A percentile compares a stretch with the other conserved stretches of the same genome.
phyloP scores from a whole-genome alignment of 2,888 invertebrate genomes.

The Loripinus fragilis region DNA sequence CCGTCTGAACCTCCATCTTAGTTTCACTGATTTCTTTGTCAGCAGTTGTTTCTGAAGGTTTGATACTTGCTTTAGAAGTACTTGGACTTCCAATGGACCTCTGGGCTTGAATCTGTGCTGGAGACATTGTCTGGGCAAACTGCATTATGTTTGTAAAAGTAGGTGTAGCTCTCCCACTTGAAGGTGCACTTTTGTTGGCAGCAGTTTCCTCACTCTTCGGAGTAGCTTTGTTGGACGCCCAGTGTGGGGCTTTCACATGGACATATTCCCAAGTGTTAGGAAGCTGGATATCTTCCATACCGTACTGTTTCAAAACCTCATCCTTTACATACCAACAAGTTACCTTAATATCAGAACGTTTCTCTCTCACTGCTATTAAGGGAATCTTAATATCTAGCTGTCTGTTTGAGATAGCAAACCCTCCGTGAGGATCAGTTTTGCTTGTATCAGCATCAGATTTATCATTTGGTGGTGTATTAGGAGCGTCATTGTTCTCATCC shows the following conservation, averaged over 20 bases:
- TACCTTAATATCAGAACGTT: constrained; percentile 85
- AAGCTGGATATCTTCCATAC: constrained; percentile 84
- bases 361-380: constrained; percentile 87
- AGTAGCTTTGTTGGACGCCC: constrained; percentile 32
- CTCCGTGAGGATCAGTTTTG: constrained; percentile 46
- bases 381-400: constrained; percentile 84
- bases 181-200: constrained; percentile 15
- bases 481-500: constrained; percentile 38
- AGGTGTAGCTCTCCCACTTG: constrained; percentile 25
- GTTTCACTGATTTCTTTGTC: constrained; percentile 15
- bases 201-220: constrained; percentile 17
- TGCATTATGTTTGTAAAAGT: constrained; percentile 63
- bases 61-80: constrained; percentile 20
- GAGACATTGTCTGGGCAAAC: constrained; percentile 69
- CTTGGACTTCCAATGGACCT: constrained; percentile 45
- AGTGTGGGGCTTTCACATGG: constrained; percentile 54
- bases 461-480: constrained; percentile 21
- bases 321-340: constrained; percentile 88
- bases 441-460: constrained; percentile 8
- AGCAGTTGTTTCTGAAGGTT: constrained; percentile 34
- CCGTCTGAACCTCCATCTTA: constrained; percentile 20
- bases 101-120: constrained; percentile 60
- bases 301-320: constrained; percentile 86
- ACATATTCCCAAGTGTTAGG: constrained; percentile 87
- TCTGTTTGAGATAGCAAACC: constrained; percentile 77